phyloP scores from a whole-genome alignment of 2,113 vertebrate species.

The Dromiciops gliroides region DNA sequence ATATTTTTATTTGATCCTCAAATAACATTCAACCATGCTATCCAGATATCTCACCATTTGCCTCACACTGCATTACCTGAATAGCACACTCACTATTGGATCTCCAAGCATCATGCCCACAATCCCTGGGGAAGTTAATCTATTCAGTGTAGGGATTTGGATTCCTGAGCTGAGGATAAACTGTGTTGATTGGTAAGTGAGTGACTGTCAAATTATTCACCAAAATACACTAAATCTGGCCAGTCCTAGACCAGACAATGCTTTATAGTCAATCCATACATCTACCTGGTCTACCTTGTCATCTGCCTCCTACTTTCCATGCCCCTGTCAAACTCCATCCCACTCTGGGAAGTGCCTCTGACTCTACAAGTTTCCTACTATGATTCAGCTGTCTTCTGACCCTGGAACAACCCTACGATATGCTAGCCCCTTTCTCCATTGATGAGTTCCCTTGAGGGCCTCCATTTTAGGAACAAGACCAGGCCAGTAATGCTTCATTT shows the following conservation, averaged over 20 bases:
- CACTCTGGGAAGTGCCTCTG: neutral
- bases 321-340: neutral
- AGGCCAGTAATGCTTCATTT: neutral
- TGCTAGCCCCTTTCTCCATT: neutral
- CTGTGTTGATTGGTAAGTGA: neutral
- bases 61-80: neutral
- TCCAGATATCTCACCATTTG: neutral
- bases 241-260: neutral
- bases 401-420: neutral
- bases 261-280: neutral
- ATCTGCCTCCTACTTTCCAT: neutral
- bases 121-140: neutral
- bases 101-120: neutral
- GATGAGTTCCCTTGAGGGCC: neutral
- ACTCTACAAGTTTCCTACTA: neutral
- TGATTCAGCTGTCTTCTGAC: neutral
- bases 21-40: neutral
- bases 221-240: neutral
- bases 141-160: neutral
- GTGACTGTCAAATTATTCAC: neutral
- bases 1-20: neutral
- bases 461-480: neutral
- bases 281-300: neutral
- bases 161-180: neutral
- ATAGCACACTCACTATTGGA: neutral